These are phyloP conservation scores for Pterophyllum scalare DNA, from an alignment of 2,113 vertebrate species.

Conservation along the genomic window DNA sequence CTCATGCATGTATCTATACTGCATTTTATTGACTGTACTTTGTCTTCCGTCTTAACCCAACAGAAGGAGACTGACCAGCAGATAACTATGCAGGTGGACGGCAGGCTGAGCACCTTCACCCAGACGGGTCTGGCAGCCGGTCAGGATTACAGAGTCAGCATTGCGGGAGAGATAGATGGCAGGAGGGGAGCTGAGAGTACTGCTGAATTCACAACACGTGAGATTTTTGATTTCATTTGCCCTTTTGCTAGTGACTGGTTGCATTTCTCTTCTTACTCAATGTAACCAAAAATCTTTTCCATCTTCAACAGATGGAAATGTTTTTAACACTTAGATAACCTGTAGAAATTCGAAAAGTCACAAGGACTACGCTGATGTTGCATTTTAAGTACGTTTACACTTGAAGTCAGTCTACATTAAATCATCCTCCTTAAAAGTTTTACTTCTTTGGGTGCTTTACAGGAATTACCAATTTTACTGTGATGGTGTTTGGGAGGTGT, in stretches of 20 bases:
- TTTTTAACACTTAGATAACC: background rate
- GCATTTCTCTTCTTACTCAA: background rate
- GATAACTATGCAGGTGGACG: constrained; percentile 57
- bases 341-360: background rate
- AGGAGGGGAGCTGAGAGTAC: constrained; percentile 62
- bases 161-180: constrained; percentile 72
- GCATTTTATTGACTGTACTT: background rate
- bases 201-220: constrained; percentile 77
- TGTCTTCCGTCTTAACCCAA: background rate
- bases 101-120: constrained; percentile 68
- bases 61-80: constrained; percentile 77
- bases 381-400: background rate
- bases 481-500: background rate
- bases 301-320: background rate
- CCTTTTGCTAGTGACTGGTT: background rate
- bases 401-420: background rate
- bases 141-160: constrained; percentile 76
- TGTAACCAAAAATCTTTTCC: background rate
- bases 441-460: background rate
- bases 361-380: background rate
- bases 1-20: background rate
- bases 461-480: background rate
- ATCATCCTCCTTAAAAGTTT: background rate
- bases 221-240: background rate
- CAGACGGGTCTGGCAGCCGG: constrained; percentile 81